Evolutionary conservation across 2,113 vertebrate genomes (phyloP).

Genomic region (Castor canadensis): DNA sequence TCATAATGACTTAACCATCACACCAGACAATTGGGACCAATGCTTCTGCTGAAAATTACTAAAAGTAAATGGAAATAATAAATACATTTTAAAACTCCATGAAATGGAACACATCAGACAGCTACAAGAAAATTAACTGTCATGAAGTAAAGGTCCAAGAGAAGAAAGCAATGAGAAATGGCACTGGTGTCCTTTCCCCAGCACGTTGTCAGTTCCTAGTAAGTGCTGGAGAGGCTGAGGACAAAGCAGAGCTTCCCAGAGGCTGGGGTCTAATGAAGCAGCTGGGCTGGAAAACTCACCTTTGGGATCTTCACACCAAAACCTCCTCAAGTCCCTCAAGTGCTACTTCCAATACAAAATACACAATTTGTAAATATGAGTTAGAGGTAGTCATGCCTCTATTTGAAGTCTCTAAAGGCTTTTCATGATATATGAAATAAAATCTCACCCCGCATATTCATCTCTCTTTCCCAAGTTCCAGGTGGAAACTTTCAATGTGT

Average conservation of each 20-base stretch:
- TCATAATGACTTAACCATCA: not conserved
- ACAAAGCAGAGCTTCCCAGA: not conserved
- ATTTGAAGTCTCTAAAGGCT: not conserved
- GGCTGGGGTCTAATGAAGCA: not conserved
- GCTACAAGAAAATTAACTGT: not conserved
- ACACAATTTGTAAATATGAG: not conserved
- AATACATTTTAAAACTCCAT: not conserved
- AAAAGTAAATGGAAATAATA: not conserved
- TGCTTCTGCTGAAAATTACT: not conserved
- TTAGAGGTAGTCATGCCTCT: not conserved
- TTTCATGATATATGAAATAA: not conserved
- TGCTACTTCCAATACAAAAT: not conserved
- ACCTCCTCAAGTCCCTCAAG: not conserved
- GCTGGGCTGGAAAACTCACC: not conserved
- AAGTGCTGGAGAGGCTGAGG: too few species aligned
- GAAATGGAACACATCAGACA: not conserved
- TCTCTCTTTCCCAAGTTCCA: not conserved
- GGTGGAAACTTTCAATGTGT: not conserved
- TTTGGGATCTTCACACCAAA: not conserved
- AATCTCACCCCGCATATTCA: rapidly evolving
- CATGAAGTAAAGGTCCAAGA: not conserved
- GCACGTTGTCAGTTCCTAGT: too few species aligned
- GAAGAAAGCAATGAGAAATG: not conserved
- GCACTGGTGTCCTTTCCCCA: not conserved
- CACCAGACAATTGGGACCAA: not conserved